phyloP scores from a whole-genome alignment of 1,140 invertebrate species.

The Teleopsis dalmanni region DNA sequence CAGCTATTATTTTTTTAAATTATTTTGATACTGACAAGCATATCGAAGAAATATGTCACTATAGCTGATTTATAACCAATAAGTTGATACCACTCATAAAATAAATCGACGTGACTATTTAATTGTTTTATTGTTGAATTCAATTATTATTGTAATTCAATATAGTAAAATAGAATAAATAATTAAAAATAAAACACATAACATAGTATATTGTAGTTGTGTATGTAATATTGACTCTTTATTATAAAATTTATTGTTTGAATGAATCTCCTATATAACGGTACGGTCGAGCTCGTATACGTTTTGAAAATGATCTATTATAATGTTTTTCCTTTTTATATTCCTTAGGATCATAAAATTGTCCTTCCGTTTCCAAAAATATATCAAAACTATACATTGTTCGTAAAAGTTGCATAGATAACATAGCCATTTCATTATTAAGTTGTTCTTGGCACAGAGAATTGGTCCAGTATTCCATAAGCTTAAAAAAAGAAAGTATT shows the following conservation, averaged over 20 bases:
- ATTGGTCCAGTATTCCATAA: slow-evolving; percentile 70
- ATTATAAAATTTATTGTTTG: slow-evolving; percentile 27
- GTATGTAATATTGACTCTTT: no score
- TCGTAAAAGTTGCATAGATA: slow-evolving; percentile 70
- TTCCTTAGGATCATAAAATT: slow-evolving; percentile 51
- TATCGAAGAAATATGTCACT: no score
- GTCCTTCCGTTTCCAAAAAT: slow-evolving; percentile 67
- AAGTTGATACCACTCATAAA: no score
- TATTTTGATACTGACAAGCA: no score
- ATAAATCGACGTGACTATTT: no score
- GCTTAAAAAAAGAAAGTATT: slow-evolving; percentile 40
- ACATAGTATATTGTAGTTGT: no score
- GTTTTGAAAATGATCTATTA: slow-evolving; percentile 31
- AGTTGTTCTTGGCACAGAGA: slow-evolving; percentile 32
- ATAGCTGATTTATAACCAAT: no score
- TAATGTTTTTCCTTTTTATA: slow-evolving; percentile 44
- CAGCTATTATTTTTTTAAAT: no score
- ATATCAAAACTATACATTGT: slow-evolving; percentile 79
- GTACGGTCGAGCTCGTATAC: slow-evolving; percentile 30
- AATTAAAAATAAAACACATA: no score
- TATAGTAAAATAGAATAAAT: no score
- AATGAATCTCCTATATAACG: slow-evolving; percentile 28
- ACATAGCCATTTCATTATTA: slow-evolving; percentile 35
- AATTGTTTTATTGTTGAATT: no score
- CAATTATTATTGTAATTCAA: no score